These are phyloP conservation scores for Hydrolagus affinis DNA, from an alignment of 2,113 vertebrate genomes.

Conservation along the genomic window DNA sequence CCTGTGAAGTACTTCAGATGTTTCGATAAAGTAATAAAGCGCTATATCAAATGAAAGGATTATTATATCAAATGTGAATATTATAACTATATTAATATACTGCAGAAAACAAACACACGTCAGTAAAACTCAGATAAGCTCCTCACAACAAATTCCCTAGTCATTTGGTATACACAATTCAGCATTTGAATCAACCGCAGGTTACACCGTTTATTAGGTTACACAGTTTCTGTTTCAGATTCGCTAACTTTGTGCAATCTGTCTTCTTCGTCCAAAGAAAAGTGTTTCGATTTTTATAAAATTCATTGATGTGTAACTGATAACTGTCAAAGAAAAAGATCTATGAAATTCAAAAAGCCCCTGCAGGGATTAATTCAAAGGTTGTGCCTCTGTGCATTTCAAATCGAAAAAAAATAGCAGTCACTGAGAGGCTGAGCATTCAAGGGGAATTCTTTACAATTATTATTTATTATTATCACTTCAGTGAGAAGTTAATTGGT, in stretches of 20 bases:
- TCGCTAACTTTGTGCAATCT: neutral
- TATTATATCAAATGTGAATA: too few species aligned
- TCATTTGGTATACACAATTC: neutral
- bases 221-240: neutral
- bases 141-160: neutral
- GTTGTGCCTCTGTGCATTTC: neutral
- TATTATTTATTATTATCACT: too few species aligned
- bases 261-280: neutral
- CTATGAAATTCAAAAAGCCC: slow-evolving; percentile 9
- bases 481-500: neutral
- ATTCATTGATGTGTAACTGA: slow-evolving; percentile 3
- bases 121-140: neutral
- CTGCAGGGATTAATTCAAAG: slow-evolving; percentile 15
- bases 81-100: too few species aligned
- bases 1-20: too few species aligned
- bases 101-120: neutral
- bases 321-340: neutral
- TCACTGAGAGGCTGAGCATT: neutral
- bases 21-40: too few species aligned
- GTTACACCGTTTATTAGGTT: neutral
- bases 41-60: too few species aligned
- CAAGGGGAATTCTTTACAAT: neutral
- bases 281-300: neutral
- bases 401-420: neutral
- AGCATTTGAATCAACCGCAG: neutral